Evolutionary conservation across 2,113 vertebrate species (phyloP), one percentile per base, ranked within the genome.

Genomic region (Syngnathoides biaculeatus): DNA sequence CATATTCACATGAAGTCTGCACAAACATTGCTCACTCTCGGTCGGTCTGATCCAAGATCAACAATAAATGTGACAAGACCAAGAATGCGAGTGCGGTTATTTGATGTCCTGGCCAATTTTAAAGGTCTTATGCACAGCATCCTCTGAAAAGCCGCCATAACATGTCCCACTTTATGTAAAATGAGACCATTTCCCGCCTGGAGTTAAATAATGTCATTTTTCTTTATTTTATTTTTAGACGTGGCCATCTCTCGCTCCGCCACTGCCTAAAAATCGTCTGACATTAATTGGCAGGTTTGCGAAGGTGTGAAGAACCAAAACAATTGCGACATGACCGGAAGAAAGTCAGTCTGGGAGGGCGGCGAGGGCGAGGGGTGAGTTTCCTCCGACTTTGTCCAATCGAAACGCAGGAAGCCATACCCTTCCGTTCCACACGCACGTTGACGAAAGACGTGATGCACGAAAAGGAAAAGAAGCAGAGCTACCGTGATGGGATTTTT

Each of bases 381-480:
- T 86, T 83, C 69, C 86, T 84, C 27, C 76, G 62, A 84, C 59
- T 76, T 74, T 80, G 82, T 79, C 80, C 77, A 87, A 82, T 88
- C 81, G 75, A 75, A 63, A 82, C 62, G 62, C 69, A 82, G 86
- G 85, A 89, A 84, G 72, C 78, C 83, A 82, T 78, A 77, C 86
- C 87, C 81, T 89, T 89, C 82, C 82, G 62, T 74, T 82, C 22
- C 57, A 77, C 72, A 66, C 59, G n/a, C n/a, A 77, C 52, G 68
- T 27, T 42, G 11, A 65, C 35, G 13, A 72, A 47, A 59, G 30
- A 73, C 47, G 47, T 40, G 20, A 27, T 55, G 43, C 58, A 42
- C 68, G 22, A 57, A 38, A 27, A 43, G 52, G 62, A 69, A 82
- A 74, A 80, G 39, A 66, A 71, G 75, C 30, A 65, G 55, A 42